Base-by-base conservation (phyloP, 92 coral and sea anemone genomes). In the Isaurus tuberculatus region DNA sequence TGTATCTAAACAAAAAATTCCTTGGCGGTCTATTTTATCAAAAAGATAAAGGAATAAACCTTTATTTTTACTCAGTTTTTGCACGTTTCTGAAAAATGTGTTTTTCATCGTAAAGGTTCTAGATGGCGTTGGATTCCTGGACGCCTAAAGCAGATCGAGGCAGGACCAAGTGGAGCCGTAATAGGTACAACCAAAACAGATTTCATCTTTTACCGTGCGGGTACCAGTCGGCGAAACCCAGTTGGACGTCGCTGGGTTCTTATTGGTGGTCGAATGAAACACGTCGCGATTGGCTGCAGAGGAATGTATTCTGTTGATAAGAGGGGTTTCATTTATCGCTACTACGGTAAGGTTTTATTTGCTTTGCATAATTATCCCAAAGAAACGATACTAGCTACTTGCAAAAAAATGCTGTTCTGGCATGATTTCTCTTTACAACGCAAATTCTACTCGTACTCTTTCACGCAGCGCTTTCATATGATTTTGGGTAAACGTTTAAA, bases 51-150 rank as follows among this genome's bases (percentile, higher is more conserved):
- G n/a, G n/a, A n/a, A n/a, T n/a, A n/a, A n/a, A n/a, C n/a, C n/a
- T n/a, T n/a, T n/a, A n/a, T n/a, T n/a, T n/a, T n/a, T n/a, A n/a
- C n/a, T n/a, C n/a, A n/a, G n/a, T n/a, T n/a, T n/a, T n/a, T n/a
- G 27, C 32, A 58, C 13, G 16, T 3, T 30, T 19, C 28, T 64
- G 0, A 64, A 64, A 64, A 22, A 7, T 55, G 63, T 55, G 19
- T 55, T 55, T 13, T 40, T 6, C 5, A n/a, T 46, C 53, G 13
- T 8, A n/a, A n/a, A 55, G 63, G 63, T 25, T 2, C 6, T 3
- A 19, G 28, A 25, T 64, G 69, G 69, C 69, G 69, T 64, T 27
- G 19, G 16, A 64, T 64, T 30, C 34, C 69, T 64, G 69, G 69
- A 11, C 69, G 69, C 17, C 32, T 64, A 25, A 64, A 64, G 6